phyloP scores from a whole-genome alignment of 2,797 vertebrate species.

The Tympanoctomys barrerae region DNA sequence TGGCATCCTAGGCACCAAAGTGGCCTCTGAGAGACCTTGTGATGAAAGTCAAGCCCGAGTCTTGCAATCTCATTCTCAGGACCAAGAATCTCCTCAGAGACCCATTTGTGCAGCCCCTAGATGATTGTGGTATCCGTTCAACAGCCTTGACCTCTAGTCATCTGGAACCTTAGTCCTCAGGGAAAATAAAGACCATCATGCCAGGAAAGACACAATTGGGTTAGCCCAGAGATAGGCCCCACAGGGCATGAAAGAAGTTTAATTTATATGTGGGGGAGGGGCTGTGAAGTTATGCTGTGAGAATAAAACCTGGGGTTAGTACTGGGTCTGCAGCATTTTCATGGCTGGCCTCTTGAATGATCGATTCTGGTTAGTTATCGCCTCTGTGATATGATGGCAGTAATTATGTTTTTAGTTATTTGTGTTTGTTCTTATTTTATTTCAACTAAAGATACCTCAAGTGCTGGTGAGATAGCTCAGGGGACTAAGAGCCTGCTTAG shows the following conservation, averaged over 20 bases:
- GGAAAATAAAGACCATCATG: not conserved
- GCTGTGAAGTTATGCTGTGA: not conserved
- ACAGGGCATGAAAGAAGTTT: not conserved
- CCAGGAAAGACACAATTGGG: not conserved
- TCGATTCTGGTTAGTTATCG: not conserved
- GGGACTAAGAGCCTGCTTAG: too few relatives aligned
- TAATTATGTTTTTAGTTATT: not conserved
- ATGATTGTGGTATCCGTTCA: not conserved
- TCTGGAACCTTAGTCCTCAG: not conserved
- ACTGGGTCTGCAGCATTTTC: not conserved
- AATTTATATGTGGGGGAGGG: not conserved
- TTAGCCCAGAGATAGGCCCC: not conserved
- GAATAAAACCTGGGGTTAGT: not conserved
- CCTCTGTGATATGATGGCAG: not conserved
- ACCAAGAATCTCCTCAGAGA: not conserved
- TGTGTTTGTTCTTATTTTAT: slow-evolving; percentile 10
- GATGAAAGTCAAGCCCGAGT: not conserved
- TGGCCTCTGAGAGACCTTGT: not conserved
- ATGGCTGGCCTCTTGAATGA: not conserved
- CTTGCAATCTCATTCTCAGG: not conserved
- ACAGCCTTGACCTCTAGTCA: not conserved
- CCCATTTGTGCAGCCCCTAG: not conserved
- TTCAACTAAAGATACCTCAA: slow-evolving; percentile 27
- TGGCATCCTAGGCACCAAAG: not conserved
- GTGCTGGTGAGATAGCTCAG: too few relatives aligned